Evolutionary conservation across 2,113 vertebrate genomes (phyloP).

Genomic region (Rhizomys pruinosus): DNA sequence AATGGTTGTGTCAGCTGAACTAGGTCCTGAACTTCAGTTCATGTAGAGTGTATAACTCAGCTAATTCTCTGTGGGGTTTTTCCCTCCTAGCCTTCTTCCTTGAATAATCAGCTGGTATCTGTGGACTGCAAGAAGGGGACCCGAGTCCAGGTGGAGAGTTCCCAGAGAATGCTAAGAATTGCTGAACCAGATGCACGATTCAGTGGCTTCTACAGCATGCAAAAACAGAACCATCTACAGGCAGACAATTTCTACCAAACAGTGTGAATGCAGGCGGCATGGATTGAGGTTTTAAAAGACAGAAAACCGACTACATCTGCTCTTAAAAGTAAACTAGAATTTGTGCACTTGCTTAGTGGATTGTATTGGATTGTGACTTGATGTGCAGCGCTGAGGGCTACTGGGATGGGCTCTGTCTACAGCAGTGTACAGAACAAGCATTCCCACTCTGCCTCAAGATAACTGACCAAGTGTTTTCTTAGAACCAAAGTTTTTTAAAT

Average conservation of each 20-base stretch:
- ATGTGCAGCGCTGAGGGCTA: slow-evolving; percentile 89
- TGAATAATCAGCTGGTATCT: slow-evolving; percentile 93
- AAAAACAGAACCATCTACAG: slow-evolving; percentile 94
- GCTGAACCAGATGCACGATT: slow-evolving; percentile 93
- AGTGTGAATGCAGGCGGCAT: slow-evolving; percentile 87
- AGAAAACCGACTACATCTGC: slow-evolving; percentile 85
- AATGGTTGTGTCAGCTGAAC: background rate
- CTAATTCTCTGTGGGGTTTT: slow-evolving; percentile 26
- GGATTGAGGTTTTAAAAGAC: slow-evolving; percentile 77
- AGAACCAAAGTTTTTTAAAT: slow-evolving; percentile 93
- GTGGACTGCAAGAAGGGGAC: slow-evolving; percentile 94
- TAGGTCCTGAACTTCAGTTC: background rate
- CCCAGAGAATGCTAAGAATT: slow-evolving; percentile 93
- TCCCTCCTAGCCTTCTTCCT: slow-evolving; percentile 89
- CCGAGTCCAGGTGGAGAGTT: slow-evolving; percentile 91
- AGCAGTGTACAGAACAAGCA: slow-evolving; percentile 91
- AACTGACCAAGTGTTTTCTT: slow-evolving; percentile 92
- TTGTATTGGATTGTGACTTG: slow-evolving; percentile 90
- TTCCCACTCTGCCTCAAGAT: slow-evolving; percentile 91
- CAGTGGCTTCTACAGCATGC: slow-evolving; percentile 96
- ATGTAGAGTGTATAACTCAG: background rate
- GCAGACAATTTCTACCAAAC: slow-evolving; percentile 96
- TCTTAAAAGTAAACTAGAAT: slow-evolving; percentile 89
- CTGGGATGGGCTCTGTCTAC: slow-evolving; percentile 89
- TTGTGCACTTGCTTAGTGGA: slow-evolving; percentile 91